Evolutionary conservation across 35 echinoderm and acorn worm genomes (phyloP), one percentile per base, ranked within the genome.

Genomic region (Stichopus chloronotus): DNA sequence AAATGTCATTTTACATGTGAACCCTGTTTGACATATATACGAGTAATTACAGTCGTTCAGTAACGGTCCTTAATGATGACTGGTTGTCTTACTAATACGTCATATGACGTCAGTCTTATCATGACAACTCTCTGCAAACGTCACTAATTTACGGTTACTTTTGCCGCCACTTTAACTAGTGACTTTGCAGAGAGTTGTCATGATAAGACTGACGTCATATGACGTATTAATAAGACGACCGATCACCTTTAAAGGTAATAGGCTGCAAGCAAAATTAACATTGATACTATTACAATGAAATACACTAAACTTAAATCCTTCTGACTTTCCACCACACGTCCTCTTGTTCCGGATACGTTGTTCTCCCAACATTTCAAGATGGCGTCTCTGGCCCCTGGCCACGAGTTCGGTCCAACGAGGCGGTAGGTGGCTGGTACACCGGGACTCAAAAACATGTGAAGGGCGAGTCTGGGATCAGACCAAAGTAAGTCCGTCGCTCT

Each of bases 401-500:
- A 63, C 5, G 93, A 78, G n/a, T 90, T 78, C 8, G 86, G 87
- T 59, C 93, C 93, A 11, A 90, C 57, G 6, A 94, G 87, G 9
- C 93, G 72, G 59, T 82, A 94, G 17, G 65, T 58, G 13, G 76
- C 6, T 4, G 86, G 86, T 22, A 53, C 43, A 1, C 6, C 55
- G 9, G 93, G 93, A 12, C 86, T 78, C 7, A 94, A 43, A 52
- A 78, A 82, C 63, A 81, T 79, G 25, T 55, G 76, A 58, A 79
- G 19, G 5, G 93, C 93, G 0, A 94, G 78, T 57, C 24, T 69
- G 9, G 93, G 93, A 59, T 94, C 93, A 13, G 87, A 81, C 12
- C 80, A 54, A 21, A 94, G 58, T 25, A 94, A 25, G 6, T n/a
- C 21, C 8, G 24, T 55, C 55, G 90, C 16, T 56, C 23, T 90